A percentile compares a stretch with the other conserved stretches of the same genome.
phyloP scores from a whole-genome alignment of 2,797 vertebrate genomes.

The Antrozous pallidus region DNA sequence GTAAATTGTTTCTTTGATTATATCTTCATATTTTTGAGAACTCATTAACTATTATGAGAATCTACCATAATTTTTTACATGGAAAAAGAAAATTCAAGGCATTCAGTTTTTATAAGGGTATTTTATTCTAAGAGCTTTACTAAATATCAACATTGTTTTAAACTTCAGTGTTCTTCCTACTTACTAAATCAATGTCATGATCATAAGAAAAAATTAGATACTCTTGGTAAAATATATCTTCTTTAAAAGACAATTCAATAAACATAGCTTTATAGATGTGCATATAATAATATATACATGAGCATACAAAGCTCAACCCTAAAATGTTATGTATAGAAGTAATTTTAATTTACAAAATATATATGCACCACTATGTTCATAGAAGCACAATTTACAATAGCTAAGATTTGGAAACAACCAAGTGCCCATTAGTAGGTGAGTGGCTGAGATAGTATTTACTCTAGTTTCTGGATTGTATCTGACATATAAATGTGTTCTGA shows the following conservation, averaged over 20 bases:
- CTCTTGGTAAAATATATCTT: neutral
- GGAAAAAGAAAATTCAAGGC: neutral
- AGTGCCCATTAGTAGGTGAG: neutral
- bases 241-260: neutral
- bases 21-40: neutral
- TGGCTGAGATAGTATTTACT: neutral
- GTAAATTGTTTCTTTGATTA: neutral
- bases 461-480: neutral
- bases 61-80: neutral
- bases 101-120: neutral
- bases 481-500: neutral
- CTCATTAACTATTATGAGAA: neutral
- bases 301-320: neutral
- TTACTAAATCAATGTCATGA: neutral
- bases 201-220: neutral
- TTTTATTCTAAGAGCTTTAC: neutral
- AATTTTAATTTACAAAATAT: neutral
- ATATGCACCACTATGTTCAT: too few species aligned
- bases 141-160: neutral
- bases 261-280: too few species aligned
- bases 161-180: neutral
- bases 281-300: too few species aligned
- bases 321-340: neutral
- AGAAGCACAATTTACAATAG: too few species aligned
- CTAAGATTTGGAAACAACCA: too few species aligned